A percentile compares a stretch with the other conserved stretches of the same genome.
phyloP scores from a whole-genome alignment of 2,888 invertebrate genomes.

The Capitulum mitella region DNA sequence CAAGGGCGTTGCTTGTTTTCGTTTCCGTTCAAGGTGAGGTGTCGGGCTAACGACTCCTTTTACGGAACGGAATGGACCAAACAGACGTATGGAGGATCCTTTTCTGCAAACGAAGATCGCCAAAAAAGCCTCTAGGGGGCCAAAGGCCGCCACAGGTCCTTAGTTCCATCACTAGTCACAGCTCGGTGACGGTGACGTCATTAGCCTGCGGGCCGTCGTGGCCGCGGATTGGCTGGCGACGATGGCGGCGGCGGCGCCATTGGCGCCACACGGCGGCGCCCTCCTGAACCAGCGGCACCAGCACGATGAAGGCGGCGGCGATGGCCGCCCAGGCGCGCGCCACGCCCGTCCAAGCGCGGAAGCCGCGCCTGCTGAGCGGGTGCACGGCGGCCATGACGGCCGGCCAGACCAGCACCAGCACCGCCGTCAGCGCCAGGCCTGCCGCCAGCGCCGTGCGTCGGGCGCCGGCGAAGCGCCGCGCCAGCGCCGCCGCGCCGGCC shows the following conservation, averaged over 20 bases:
- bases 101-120: too few relatives aligned
- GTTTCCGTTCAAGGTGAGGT: too few relatives aligned
- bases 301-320: constrained; percentile 30
- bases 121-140: too few relatives aligned
- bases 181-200: too few relatives aligned
- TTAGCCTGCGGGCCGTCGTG: too few relatives aligned
- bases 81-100: too few relatives aligned
- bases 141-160: too few relatives aligned
- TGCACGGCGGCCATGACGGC: constrained; percentile 27
- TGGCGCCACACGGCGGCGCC: background rate
- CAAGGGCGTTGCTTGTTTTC: too few relatives aligned
- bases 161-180: too few relatives aligned
- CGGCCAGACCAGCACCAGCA: constrained; percentile 31
- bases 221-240: too few relatives aligned
- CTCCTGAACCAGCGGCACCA: constrained; percentile 31
- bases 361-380: constrained; percentile 1
- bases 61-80: too few relatives aligned
- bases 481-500: background rate
- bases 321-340: constrained; percentile 28
- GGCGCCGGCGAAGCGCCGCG: background rate
- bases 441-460: background rate
- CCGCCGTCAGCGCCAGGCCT: constrained; percentile 25
- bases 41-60: too few relatives aligned
- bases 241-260: background rate
- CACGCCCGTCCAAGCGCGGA: constrained; percentile 29